phyloP scores from a whole-genome alignment of 1,140 invertebrate species.

The Mylabris phalerata region DNA sequence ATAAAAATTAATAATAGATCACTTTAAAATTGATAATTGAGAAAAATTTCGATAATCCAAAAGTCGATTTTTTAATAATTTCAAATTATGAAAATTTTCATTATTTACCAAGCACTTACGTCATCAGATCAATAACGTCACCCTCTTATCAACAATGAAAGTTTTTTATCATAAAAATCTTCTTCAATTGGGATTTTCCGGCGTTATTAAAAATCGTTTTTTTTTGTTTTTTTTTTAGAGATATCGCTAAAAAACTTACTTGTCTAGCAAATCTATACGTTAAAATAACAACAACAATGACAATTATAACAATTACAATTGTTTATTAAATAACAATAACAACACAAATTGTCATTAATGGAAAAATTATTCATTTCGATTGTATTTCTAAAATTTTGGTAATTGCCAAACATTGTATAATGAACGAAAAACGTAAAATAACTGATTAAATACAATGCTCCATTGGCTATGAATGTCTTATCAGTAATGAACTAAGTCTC shows the following conservation, averaged over 20 bases:
- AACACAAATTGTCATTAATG: neutral
- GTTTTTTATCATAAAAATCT: no score
- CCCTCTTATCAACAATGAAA: no score
- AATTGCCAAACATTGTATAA: constrained; percentile 16
- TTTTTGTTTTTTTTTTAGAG: no score
- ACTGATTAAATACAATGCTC: constrained; percentile 13
- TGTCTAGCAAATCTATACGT: no score
- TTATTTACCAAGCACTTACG: constrained; percentile 2
- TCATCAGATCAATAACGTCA: no score
- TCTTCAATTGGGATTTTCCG: no score
- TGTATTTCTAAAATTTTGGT: constrained; percentile 7
- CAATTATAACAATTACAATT: constrained; percentile 14
- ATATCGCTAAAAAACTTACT: no score
- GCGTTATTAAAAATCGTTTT: no score
- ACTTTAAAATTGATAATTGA: no score
- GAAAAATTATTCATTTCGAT: constrained; percentile 11
- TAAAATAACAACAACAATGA: constrained; percentile 14
- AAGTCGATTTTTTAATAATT: no score
- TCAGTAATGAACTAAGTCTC: constrained; percentile 17
- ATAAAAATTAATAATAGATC: no score
- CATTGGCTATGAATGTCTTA: constrained; percentile 13
- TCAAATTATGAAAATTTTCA: constrained; percentile 3
- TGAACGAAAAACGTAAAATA: constrained; percentile 12
- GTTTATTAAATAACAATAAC: constrained; percentile 17
- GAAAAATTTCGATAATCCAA: no score